A percentile compares a stretch with the other conserved stretches of the same genome.
Conservation (phyloP, 2,888 invertebrate species). For the Watsonalla cultraria region DNA sequence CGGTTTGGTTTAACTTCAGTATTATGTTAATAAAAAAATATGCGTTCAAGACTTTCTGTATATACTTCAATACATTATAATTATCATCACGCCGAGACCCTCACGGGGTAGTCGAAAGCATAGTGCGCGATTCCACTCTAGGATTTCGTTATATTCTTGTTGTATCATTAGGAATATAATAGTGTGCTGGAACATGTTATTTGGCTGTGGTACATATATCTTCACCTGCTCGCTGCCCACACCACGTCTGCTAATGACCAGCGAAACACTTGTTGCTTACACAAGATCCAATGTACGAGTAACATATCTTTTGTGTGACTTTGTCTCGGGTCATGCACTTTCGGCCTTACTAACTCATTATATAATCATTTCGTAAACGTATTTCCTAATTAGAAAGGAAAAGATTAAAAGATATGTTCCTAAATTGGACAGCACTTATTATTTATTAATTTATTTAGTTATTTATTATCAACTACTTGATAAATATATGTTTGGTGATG, state of each 20-base stretch:
- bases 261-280: conserved; percentile 22
- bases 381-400: conserved; percentile 24
- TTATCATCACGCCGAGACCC: too few species aligned
- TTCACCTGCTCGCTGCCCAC: conserved; percentile 23
- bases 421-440: neutral
- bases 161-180: too few species aligned
- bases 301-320: conserved; percentile 17
- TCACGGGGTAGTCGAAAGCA: too few species aligned
- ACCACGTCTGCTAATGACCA: conserved; percentile 13
- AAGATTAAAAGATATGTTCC: neutral
- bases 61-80: too few species aligned
- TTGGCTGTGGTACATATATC: conserved; percentile 18
- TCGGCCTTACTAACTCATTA: conserved; percentile 18
- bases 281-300: conserved; percentile 16
- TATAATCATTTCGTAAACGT: conserved; percentile 19
- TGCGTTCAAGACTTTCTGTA: too few species aligned
- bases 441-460: neutral
- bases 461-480: too few species aligned
- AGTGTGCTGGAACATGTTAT: conserved; percentile 1
- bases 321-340: conserved; percentile 18
- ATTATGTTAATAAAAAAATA: too few species aligned
- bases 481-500: too few species aligned
- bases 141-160: too few species aligned
- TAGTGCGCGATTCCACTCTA: too few species aligned
- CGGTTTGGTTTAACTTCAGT: too few species aligned